Evolutionary conservation across 2,797 vertebrate genomes (phyloP), one percentile per base, ranked within the genome.

Genomic region (Mus spretus): DNA sequence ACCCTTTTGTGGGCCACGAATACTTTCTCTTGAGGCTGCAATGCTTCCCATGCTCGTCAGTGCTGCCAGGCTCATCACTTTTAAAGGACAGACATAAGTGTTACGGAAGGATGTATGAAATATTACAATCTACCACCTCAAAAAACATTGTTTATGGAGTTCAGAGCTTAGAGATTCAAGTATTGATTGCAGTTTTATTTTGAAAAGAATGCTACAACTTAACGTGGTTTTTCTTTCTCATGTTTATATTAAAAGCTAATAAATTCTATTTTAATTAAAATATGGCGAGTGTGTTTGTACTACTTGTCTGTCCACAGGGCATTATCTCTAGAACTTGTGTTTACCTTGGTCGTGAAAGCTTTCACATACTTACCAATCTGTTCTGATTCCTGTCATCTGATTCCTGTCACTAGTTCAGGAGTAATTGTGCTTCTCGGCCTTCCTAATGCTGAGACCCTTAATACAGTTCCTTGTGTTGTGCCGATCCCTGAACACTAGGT

Each of bases 231-330:
- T 99, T 98, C 98, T 98, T 99, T 98, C 98, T 99, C 98, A 98
- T 98, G 98, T 99, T 99, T 99, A 98, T 99, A 99, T 98, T 98
- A 98, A 99, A 99, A 98, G 98, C 98, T 99, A 99, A 99, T 99
- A 99, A 99, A 99, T 98, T 99, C 98, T 99, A 99, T 99, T 99
- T 99, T 99, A 99, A 99, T 98, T 99, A 99, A 98, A 96, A 97
- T 95, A 95, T 97, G 97, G 67, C 85, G 81, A 37, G 86, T 97
- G 95, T 98, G 63, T 97, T 98, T 98, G 80, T 98, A 93, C 88
- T 82, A 86, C 37, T 96, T 77, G 24, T 96, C 63, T 90, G 0
- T 79, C 93, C 40, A 87, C 24, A 6, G 61, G 90, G 82, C 67
- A 89, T 72, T 79, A 44, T 7, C 17, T 89, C 63, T 59, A 79